A percentile compares a stretch with the other conserved stretches of the same genome.
phyloP scores from a whole-genome alignment of 2,888 invertebrate genomes.

The Noctua comes region DNA sequence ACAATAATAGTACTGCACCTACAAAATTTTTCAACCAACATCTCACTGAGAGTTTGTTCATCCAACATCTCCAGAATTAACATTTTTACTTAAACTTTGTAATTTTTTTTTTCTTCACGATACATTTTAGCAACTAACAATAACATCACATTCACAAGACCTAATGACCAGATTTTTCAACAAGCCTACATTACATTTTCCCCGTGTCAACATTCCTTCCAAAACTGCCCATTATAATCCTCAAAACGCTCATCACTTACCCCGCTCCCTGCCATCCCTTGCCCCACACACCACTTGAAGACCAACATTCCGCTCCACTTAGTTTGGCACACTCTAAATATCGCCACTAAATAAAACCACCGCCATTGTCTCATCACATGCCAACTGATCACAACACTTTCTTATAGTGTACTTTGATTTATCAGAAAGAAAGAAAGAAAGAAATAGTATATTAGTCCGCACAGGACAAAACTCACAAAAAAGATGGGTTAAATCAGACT shows the following conservation, averaged over 20 bases:
- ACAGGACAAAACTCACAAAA: no score
- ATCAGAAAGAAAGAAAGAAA: slow-evolving; percentile 8
- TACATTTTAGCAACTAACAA: background rate
- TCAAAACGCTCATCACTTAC: background rate
- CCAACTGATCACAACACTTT: slow-evolving; percentile 58
- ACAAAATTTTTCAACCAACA: background rate
- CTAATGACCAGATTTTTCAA: background rate
- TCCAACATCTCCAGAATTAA: background rate
- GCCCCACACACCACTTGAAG: slow-evolving; percentile 41
- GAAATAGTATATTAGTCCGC: no score
- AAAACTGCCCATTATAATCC: background rate
- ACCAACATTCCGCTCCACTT: slow-evolving; percentile 67
- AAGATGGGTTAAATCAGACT: no score
- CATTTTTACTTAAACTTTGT: background rate
- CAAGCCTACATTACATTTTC: no score
- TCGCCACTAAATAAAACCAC: slow-evolving; percentile 69
- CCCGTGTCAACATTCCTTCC: background rate
- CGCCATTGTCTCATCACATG: slow-evolving; percentile 63
- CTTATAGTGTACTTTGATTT: slow-evolving; percentile 49
- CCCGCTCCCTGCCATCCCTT: slow-evolving; percentile 30
- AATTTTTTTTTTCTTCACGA: background rate
- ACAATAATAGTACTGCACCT: background rate
- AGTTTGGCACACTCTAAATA: slow-evolving; percentile 72
- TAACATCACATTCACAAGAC: background rate
- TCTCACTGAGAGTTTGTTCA: no score